Conservation (phyloP, 1,140 invertebrate species). For the Orius insidiosus region DNA sequence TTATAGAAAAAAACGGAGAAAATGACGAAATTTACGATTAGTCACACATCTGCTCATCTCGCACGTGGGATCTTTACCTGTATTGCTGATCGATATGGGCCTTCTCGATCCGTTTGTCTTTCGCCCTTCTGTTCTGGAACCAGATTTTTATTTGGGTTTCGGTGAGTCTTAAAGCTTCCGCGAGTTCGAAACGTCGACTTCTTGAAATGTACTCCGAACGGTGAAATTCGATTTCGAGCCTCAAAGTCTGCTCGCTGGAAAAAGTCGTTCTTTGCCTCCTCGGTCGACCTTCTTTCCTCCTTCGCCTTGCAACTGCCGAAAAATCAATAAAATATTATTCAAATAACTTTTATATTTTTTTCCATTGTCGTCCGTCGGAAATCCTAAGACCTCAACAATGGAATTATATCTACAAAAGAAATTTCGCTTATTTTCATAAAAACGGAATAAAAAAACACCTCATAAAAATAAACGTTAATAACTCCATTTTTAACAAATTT, state of each 20-base stretch:
- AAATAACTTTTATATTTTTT: not conserved
- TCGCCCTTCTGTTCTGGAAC: conserved; percentile 91
- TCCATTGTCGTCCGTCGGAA: not conserved
- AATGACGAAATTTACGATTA: no score
- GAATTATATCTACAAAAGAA: not conserved
- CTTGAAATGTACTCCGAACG: conserved; percentile 81
- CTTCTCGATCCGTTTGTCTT: conserved; percentile 91
- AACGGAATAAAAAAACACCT: no score
- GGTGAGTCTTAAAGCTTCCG: conserved; percentile 59
- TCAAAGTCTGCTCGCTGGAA: conserved; percentile 77
- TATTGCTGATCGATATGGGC: conserved; percentile 87
- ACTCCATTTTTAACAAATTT: no score
- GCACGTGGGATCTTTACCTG: conserved; percentile 37
- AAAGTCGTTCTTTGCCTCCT: conserved; percentile 85
- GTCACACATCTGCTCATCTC: no score
- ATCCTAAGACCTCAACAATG: not conserved
- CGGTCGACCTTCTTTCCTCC: conserved; percentile 67
- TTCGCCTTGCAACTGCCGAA: conserved; percentile 56
- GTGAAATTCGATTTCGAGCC: conserved; percentile 79
- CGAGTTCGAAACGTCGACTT: conserved; percentile 68
- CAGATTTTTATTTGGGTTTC: conserved; percentile 94
- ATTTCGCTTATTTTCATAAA: no score
- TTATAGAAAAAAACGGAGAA: no score
- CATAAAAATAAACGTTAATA: no score
- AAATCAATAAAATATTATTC: not conserved